Evolutionary conservation across 2,888 invertebrate species (phyloP).

Genomic region (Parnassius mnemosyne): DNA sequence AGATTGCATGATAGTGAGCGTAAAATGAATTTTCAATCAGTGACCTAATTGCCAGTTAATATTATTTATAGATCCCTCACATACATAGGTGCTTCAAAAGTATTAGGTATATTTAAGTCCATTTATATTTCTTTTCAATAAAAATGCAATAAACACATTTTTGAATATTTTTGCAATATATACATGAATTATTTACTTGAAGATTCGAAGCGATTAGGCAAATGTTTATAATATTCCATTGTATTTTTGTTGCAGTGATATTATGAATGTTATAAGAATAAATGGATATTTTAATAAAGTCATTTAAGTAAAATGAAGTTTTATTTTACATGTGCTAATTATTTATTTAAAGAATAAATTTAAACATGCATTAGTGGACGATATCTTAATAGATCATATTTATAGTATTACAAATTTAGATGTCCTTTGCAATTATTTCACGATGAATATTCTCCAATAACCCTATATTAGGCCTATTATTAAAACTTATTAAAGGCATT

Average conservation of each 20-base stretch:
- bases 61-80: conserved; percentile 14
- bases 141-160: conserved; percentile 41
- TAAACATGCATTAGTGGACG: background rate
- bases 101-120: conserved; percentile 16
- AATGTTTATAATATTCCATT: conserved; percentile 79
- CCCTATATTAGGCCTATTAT: too few species aligned
- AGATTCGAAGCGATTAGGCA: conserved; percentile 73
- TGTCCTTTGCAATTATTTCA: too few species aligned
- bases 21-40: conserved; percentile 44
- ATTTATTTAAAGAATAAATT: background rate
- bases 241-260: conserved; percentile 81
- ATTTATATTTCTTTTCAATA: conserved; percentile 6
- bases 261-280: conserved; percentile 81
- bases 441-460: too few species aligned
- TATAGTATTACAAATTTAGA: too few species aligned
- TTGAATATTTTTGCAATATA: conserved; percentile 60
- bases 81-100: conserved; percentile 4
- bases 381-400: too few species aligned
- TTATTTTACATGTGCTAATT: conserved; percentile 24
- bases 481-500: too few species aligned
- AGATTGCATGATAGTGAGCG: conserved; percentile 46
- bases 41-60: conserved; percentile 45
- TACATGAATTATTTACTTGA: conserved; percentile 68
- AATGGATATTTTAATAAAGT: conserved; percentile 81
- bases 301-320: conserved; percentile 70